Percentiles rank a stretch among this genome's conserved stretches.
Evolutionary conservation across 2,888 invertebrate species (phyloP).

Genomic region (Schizotus pectinicornis): DNA sequence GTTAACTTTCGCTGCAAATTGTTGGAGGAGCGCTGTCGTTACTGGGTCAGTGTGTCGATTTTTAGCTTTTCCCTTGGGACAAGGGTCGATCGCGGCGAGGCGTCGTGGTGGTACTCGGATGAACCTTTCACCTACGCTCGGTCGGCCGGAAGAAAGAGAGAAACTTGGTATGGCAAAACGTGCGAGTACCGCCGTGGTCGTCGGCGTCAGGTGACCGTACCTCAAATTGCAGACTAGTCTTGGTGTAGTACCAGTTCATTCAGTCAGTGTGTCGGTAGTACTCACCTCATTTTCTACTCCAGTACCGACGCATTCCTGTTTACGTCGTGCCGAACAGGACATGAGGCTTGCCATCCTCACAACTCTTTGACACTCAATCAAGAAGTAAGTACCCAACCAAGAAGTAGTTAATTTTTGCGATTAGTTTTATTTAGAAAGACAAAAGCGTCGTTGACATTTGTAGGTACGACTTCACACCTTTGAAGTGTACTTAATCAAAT

Average conservation of each 20-base stretch:
- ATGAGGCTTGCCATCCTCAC: not conserved
- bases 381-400: not conserved
- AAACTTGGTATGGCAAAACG: constrained; percentile 1
- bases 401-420: not conserved
- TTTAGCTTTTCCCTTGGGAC: not conserved
- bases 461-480: not conserved
- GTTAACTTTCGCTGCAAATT: not conserved
- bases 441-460: no score
- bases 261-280: constrained; percentile 56
- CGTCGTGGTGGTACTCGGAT: constrained; percentile 9
- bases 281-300: constrained; percentile 37
- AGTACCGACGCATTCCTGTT: constrained; percentile 25
- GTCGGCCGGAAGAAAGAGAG: constrained; percentile 15
- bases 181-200: constrained; percentile 2
- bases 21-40: not conserved
- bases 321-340: constrained; percentile 1
- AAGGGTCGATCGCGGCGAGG: not conserved
- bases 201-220: constrained; percentile 11
- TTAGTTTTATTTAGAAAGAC: not conserved
- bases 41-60: constrained; percentile 1
- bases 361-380: constrained; percentile 1
- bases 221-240: constrained; percentile 20
- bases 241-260: constrained; percentile 43
- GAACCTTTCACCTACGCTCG: constrained; percentile 24
- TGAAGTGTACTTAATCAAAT: no score